Evolutionary conservation across 2,797 vertebrate species (phyloP).

Genomic region (Myoxocephalus aenaeus): DNA sequence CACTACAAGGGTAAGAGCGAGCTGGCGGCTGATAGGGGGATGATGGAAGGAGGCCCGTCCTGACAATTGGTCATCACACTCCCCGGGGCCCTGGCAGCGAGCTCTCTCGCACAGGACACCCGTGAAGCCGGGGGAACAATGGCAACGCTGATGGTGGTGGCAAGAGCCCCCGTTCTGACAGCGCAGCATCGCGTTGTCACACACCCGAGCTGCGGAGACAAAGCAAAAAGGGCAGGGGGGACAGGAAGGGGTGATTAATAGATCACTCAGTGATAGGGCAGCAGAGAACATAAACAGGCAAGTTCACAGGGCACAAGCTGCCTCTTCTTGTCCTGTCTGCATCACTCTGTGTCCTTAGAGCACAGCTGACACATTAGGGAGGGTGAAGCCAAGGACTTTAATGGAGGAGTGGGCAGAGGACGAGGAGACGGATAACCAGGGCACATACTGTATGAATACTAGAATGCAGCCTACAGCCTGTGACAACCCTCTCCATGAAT

Average conservation of each 20-base stretch:
- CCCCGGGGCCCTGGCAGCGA: conserved; percentile 86
- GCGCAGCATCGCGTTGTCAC: conserved; percentile 93
- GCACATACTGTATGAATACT: conserved; percentile 28
- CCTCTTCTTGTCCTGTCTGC: conserved; percentile 71
- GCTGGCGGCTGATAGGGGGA: conserved; percentile 22
- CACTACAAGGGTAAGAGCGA: conserved; percentile 47
- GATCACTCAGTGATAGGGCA: conserved; percentile 59
- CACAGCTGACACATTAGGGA: conserved; percentile 61
- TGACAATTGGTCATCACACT: conserved; percentile 83
- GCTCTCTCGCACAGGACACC: conserved; percentile 91
- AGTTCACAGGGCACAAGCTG: conserved; percentile 76
- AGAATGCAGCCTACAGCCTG: conserved; percentile 25
- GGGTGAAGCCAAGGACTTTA: conserved; percentile 69
- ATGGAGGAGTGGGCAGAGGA: conserved; percentile 25
- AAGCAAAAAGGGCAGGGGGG: conserved; percentile 54
- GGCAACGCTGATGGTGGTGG: conserved; percentile 91
- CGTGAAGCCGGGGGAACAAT: conserved; percentile 89
- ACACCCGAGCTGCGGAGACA: conserved; percentile 89
- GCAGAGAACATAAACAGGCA: conserved; percentile 68
- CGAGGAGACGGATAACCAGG: conserved; percentile 35
- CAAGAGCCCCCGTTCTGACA: conserved; percentile 96
- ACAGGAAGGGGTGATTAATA: conserved; percentile 72
- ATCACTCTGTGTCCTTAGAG: conserved; percentile 59
- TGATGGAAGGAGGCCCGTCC: conserved; percentile 65
- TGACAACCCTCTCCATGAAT: conserved; percentile 19